Conservation (phyloP, 1,140 invertebrate species). For the Coptotermes formosanus region DNA sequence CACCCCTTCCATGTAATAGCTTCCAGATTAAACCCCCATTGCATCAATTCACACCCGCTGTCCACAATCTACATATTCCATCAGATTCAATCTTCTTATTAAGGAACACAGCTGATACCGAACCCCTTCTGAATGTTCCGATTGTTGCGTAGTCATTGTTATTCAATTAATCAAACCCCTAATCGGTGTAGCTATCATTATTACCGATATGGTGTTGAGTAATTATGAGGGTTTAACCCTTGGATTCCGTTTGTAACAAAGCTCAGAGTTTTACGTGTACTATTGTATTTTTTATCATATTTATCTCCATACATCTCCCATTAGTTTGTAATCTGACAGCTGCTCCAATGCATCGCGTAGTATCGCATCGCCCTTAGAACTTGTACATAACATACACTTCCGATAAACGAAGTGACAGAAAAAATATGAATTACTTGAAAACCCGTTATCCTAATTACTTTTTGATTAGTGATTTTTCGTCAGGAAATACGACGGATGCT, state of each 20-base stretch:
- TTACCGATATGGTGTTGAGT: not conserved
- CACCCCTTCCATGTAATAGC: not conserved
- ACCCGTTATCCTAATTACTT: not conserved
- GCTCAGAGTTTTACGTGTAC: not conserved
- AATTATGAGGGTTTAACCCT: not conserved
- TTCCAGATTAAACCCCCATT: not conserved
- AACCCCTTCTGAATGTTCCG: not conserved
- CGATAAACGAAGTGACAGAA: not conserved
- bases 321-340: constrained; percentile 13
- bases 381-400: not conserved
- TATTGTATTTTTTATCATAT: not conserved
- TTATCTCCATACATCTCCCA: not conserved
- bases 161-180: not conserved
- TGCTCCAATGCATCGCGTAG: not conserved
- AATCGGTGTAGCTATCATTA: not conserved
- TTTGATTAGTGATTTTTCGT: not conserved
- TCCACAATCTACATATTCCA: constrained; percentile 16
- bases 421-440: not conserved
- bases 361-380: not conserved
- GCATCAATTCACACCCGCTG: not conserved
- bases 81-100: constrained; percentile 1
- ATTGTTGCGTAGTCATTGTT: not conserved
- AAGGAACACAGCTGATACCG: constrained; percentile 5
- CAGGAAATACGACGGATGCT: no score
- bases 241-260: not conserved